Conservation (phyloP, 2,113 vertebrate species). For the Kobus ellipsiprymnus region DNA sequence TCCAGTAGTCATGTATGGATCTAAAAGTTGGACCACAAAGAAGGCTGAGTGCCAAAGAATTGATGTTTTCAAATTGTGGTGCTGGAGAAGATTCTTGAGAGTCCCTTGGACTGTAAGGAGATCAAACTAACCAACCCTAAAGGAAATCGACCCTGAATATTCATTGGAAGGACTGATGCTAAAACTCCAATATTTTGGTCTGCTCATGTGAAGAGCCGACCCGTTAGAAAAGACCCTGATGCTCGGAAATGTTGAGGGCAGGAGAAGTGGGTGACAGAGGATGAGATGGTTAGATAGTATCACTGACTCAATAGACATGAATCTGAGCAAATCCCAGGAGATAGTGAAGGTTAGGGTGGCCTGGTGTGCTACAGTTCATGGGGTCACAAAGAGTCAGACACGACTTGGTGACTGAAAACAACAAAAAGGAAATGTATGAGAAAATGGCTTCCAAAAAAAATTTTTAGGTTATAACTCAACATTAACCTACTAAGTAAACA, state of each 20-base stretch:
- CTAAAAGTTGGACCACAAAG: background rate
- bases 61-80: background rate
- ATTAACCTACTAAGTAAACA: background rate
- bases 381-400: background rate
- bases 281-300: background rate
- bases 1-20: background rate
- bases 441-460: background rate
- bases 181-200: background rate
- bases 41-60: background rate
- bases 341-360: background rate
- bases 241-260: background rate
- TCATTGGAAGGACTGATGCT: background rate
- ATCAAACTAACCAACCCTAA: background rate
- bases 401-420: background rate
- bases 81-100: background rate
- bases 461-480: background rate
- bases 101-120: background rate
- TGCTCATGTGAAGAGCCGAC: background rate
- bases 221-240: background rate
- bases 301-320: background rate
- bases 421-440: background rate
- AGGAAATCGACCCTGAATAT: background rate
- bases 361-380: background rate
- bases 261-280: background rate
- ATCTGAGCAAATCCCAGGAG: background rate